These are phyloP conservation scores for Felis catus DNA, from an alignment of 2,113 vertebrate genomes.

Conservation along the genomic window F.catus_Fca126_mat1.0 CM031415.1:170820501-170821000, in stretches of 20 bases:
- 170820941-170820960: constrained; percentile 29
- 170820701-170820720: neutral
- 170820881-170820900: neutral
- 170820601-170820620: neutral
- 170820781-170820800: neutral
- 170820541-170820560: constrained; percentile 65
- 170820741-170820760: neutral
- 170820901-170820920: neutral
- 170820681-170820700: constrained; percentile 5
- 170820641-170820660: neutral
- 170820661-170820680: neutral
- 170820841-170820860: neutral
- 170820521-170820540: constrained; percentile 60
- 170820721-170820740: neutral
- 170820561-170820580: constrained; percentile 53
- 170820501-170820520: constrained; percentile 55
- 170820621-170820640: neutral
- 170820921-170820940: constrained; percentile 12
- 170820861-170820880: neutral
- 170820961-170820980: neutral
- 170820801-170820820: neutral
- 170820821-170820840: neutral
- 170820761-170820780: neutral
- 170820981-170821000: neutral
- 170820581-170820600: constrained; percentile 30